phyloP scores from a whole-genome alignment of 2,797 vertebrate genomes.

The Lagodon rhomboides region DNA sequence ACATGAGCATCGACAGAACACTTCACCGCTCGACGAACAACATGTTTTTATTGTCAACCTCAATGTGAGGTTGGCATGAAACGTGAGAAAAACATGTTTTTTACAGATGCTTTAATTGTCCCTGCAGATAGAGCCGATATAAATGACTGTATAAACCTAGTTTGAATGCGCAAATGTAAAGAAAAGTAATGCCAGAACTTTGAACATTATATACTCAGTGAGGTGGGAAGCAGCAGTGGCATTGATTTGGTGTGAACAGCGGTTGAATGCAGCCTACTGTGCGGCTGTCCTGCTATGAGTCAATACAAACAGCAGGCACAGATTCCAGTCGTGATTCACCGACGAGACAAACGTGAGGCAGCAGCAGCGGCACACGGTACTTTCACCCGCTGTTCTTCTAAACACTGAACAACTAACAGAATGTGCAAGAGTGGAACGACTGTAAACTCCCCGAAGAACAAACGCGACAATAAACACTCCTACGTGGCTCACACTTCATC shows the following conservation, averaged over 20 bases:
- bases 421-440: background rate
- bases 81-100: background rate
- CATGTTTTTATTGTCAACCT: background rate
- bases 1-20: background rate
- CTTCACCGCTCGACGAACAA: background rate
- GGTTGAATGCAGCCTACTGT: background rate
- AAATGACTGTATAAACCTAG: background rate
- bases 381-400: background rate
- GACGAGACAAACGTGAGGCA: background rate
- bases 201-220: too few species aligned
- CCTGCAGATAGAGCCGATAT: too few species aligned
- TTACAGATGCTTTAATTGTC: background rate
- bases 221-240: background rate
- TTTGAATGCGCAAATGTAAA: background rate
- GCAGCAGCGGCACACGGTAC: background rate
- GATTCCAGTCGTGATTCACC: background rate
- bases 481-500: background rate
- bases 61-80: background rate
- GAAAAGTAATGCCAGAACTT: too few species aligned
- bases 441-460: background rate
- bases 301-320: background rate
- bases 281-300: slow-evolving; percentile 8
- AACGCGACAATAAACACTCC: background rate
- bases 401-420: background rate
- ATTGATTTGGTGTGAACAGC: background rate